Base-by-base conservation (phyloP, 35 echinoderm and acorn worm genomes). In the Apostichopus parvimensis region DNA sequence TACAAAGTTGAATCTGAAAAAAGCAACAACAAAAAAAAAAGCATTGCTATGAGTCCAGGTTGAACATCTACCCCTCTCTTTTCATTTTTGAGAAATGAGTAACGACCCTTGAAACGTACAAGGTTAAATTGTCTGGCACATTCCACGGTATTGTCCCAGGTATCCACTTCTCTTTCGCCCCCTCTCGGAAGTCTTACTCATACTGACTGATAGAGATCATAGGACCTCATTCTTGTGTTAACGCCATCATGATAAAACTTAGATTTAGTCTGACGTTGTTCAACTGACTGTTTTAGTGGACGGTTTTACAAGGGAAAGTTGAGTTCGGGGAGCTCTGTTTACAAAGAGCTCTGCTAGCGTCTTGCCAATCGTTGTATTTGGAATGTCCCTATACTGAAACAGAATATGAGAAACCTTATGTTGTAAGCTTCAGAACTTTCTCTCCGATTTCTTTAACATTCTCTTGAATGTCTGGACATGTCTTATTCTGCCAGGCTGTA, bases 401-500 rank as follows among this genome's bases (percentile, higher is more conserved):
- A 79, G 90, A 45, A 80, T 61, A 12, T 61, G 58, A 9, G 58
- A 8, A 61, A 73, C 70, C 15, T 73, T 21, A 73, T 73, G 70
- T 20, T 73, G 70, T 17, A 73, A 15, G 15, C 64, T 60, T 57
- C 17, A 34, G 2, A 75, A 45, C 34, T 45, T 45, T 45, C 11
- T 77, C 11, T 21, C 53, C 7, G 18, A 18, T 71, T 20, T 88
- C 18, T 59, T 9, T 7, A 57, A 82, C 90, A 92, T 92, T 18
- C 23, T 11, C 58, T 92, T 92, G 53, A 92, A 92, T 15, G 90
- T 92, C 10, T 81, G 90, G 9, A 92, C 90, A 82, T 92, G 90
- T 34, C 0, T 45, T 66, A 82, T 70, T 92, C 90, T 18, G 90
- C 90, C 90, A 92, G 78, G 6, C 77, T 77, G 60, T 92, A 81